A percentile compares a stretch with the other conserved stretches of the same genome.
phyloP scores from a whole-genome alignment of 2,113 vertebrate species.

The Notarius quadriscutis region DNA sequence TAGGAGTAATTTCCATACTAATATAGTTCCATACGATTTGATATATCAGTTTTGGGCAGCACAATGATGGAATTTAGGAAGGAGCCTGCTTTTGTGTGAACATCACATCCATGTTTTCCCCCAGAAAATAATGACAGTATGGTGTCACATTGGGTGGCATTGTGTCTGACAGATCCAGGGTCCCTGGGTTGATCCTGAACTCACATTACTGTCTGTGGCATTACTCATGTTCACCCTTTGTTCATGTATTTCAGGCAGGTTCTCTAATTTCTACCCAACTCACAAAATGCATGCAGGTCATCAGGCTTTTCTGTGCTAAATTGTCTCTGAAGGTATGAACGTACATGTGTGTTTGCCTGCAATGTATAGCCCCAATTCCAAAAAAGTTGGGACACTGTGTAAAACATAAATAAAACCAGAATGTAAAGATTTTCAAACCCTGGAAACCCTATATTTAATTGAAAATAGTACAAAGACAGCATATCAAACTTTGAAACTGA shows the following conservation, averaged over 20 bases:
- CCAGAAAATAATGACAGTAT: not conserved
- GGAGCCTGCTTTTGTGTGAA: not conserved
- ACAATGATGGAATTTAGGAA: not conserved
- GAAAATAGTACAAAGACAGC: too few species aligned
- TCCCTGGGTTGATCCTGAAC: not conserved
- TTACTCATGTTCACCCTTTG: not conserved
- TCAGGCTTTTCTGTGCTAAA: not conserved
- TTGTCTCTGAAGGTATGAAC: not conserved
- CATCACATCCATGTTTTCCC: not conserved
- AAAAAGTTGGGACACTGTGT: too few species aligned
- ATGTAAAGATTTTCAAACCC: too few species aligned
- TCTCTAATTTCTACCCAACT: not conserved
- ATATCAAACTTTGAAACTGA: too few species aligned
- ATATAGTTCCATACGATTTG: not conserved
- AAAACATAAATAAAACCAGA: too few species aligned
- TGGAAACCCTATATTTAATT: too few species aligned
- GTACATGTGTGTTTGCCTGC: not conserved
- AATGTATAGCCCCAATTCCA: not conserved
- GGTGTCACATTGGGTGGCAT: not conserved
- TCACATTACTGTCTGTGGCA: not conserved
- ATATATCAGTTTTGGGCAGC: not conserved
- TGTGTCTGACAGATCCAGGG: not conserved
- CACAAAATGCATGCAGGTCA: not conserved
- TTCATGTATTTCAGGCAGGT: not conserved
- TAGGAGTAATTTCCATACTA: not conserved